Percentiles rank a stretch among this genome's conserved stretches.
phyloP scores from a whole-genome alignment of 37 sponge, comb jelly and placozoan genomes.

The Hormiphora californensis region DNA sequence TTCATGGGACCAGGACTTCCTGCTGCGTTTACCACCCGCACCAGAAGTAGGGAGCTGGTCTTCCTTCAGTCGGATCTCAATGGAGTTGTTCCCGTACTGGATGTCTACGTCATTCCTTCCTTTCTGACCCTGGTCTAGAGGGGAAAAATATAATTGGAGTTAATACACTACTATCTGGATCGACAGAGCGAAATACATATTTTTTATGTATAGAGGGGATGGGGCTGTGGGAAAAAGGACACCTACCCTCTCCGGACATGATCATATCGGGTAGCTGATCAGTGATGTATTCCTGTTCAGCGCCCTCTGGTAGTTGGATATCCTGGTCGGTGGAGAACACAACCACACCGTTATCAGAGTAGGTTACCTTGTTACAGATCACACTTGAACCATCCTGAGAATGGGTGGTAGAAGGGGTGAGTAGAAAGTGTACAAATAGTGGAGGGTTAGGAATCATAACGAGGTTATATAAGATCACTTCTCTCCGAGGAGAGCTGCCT shows the following conservation, averaged over 20 bases:
- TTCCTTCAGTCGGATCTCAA: conserved; percentile 40
- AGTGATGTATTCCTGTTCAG: conserved; percentile 14
- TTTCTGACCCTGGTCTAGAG: too few relatives aligned
- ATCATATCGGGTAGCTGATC: conserved; percentile 48
- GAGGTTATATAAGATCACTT: too few relatives aligned
- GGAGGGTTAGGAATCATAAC: too few relatives aligned
- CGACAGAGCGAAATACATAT: too few relatives aligned
- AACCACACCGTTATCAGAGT: conserved; percentile 52
- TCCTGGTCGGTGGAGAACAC: conserved; percentile 56
- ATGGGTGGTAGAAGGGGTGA: neutral
- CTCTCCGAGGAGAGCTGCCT: too few relatives aligned
- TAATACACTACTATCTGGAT: too few relatives aligned
- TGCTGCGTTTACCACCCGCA: too few relatives aligned
- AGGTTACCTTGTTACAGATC: conserved; percentile 50
- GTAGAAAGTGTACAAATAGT: too few relatives aligned
- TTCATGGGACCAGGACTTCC: too few relatives aligned
- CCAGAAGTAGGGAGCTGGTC: conserved; percentile 51
- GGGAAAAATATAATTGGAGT: too few relatives aligned
- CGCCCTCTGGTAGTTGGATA: conserved; percentile 42
- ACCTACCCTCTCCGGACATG: conserved; percentile 13
- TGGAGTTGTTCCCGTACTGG: conserved; percentile 49
- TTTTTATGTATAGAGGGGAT: too few relatives aligned
- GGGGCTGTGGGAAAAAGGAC: neutral
- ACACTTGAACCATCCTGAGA: conserved; percentile 26
- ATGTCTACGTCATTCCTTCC: conserved; percentile 30